A percentile compares a stretch with the other conserved stretches of the same genome.
Evolutionary conservation across 2,113 vertebrate genomes (phyloP).

Genomic region (Xenopus laevis): DNA sequence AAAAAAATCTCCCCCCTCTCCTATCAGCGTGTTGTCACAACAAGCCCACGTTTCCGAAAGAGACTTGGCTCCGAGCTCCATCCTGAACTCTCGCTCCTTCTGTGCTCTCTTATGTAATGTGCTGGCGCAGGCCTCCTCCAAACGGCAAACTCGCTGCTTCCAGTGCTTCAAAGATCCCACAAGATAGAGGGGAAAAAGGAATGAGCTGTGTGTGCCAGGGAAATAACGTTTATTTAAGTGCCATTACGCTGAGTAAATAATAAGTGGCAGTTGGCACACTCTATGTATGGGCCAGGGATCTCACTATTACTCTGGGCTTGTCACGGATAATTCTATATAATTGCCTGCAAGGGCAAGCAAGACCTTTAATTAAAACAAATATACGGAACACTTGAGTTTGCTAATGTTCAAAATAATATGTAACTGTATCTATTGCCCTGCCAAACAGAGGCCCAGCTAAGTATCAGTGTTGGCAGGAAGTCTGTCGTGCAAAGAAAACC

Average conservation of each 20-base stretch:
- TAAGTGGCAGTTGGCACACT: not conserved
- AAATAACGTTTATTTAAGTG: not conserved
- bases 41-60: not conserved
- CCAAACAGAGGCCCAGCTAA: too few relatives aligned
- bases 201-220: not conserved
- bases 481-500: too few relatives aligned
- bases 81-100: not conserved
- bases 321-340: too few relatives aligned
- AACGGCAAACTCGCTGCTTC: conserved; percentile 6
- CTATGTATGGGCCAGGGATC: too few relatives aligned
- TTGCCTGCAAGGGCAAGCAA: too few relatives aligned
- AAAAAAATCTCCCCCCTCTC: not conserved
- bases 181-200: not conserved
- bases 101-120: conserved; percentile 26
- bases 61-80: conserved; percentile 4
- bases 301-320: too few relatives aligned
- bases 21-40: conserved; percentile 16
- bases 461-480: too few relatives aligned
- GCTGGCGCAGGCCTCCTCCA: not conserved
- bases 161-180: not conserved
- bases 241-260: not conserved
- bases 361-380: too few relatives aligned
- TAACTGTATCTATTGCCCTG: too few relatives aligned
- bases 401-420: too few relatives aligned
- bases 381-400: too few relatives aligned